A percentile compares a stretch with the other conserved stretches of the same genome.
Conservation (phyloP, 2,888 invertebrate genomes). For the Limnephilus lunatus region DNA sequence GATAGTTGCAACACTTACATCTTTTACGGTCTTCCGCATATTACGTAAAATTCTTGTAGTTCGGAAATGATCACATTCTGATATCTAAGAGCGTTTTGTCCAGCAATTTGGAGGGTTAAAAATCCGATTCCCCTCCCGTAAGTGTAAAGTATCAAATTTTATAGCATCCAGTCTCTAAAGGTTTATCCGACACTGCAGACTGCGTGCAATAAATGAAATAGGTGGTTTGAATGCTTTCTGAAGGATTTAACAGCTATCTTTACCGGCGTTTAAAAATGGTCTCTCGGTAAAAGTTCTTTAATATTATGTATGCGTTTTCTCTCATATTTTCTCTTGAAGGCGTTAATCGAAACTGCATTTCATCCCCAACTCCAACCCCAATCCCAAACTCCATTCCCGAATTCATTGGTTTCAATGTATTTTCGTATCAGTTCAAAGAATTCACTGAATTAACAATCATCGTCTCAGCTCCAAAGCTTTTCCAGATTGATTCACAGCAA, state of each 20-base stretch:
- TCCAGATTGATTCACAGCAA: not conserved
- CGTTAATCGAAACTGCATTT: not conserved
- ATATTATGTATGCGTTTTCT: not conserved
- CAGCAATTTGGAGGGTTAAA: not conserved
- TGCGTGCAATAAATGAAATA: not conserved
- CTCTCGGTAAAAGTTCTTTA: not conserved
- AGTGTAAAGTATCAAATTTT: not conserved
- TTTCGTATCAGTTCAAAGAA: not conserved
- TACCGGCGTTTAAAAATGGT: not conserved
- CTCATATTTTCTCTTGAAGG: not conserved
- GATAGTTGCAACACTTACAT: not conserved
- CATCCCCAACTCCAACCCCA: not conserved
- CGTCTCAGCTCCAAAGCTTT: not conserved
- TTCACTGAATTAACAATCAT: not conserved
- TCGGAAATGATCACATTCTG: not conserved
- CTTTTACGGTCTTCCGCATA: not conserved
- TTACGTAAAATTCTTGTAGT: not conserved
- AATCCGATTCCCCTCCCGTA: not conserved
- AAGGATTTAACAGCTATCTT: not conserved
- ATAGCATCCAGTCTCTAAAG: not conserved
- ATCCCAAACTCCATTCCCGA: not conserved
- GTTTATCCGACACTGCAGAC: not conserved
- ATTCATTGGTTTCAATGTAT: not conserved
- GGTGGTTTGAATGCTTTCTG: not conserved
- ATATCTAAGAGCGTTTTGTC: not conserved